Percentiles rank a stretch among this genome's conserved stretches.
Conservation (phyloP, 2,797 vertebrate genomes). For the Eospalax fontanierii region DNA sequence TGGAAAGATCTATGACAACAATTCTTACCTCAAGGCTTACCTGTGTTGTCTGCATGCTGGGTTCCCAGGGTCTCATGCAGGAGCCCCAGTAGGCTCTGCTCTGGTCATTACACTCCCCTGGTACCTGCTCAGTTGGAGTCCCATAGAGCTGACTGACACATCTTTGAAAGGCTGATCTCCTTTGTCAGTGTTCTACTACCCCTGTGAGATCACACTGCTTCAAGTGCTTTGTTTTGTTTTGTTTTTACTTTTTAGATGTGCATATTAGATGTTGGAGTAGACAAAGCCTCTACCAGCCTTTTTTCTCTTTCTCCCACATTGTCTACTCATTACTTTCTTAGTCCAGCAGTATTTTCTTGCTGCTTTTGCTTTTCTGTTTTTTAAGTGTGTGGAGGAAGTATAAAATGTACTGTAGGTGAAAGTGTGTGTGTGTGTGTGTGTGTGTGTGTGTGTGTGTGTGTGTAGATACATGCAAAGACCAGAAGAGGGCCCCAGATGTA, state of each 20-base stretch:
- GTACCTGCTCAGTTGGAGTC: background rate
- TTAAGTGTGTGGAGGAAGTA: too few species aligned
- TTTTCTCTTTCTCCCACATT: background rate
- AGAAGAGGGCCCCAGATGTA: background rate
- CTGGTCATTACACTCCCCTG: background rate
- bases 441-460: background rate
- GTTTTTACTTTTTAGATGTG: background rate
- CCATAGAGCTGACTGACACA: background rate
- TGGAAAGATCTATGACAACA: conserved; percentile 18
- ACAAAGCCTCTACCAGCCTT: background rate
- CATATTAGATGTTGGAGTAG: background rate
- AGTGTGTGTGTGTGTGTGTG: background rate
- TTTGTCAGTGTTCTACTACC: background rate
- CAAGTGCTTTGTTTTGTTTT: background rate
- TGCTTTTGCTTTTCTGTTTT: too few species aligned
- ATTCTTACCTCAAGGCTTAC: background rate
- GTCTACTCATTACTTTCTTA: background rate
- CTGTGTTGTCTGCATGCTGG: background rate
- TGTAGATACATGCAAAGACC: background rate
- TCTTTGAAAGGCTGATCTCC: background rate
- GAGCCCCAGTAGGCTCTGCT: background rate
- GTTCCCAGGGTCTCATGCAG: background rate
- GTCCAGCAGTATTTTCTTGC: background rate
- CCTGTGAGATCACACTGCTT: background rate
- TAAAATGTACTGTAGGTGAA: too few species aligned